Base-by-base conservation (phyloP, 2,113 vertebrate genomes). In the Rhynchomys soricoides region DNA sequence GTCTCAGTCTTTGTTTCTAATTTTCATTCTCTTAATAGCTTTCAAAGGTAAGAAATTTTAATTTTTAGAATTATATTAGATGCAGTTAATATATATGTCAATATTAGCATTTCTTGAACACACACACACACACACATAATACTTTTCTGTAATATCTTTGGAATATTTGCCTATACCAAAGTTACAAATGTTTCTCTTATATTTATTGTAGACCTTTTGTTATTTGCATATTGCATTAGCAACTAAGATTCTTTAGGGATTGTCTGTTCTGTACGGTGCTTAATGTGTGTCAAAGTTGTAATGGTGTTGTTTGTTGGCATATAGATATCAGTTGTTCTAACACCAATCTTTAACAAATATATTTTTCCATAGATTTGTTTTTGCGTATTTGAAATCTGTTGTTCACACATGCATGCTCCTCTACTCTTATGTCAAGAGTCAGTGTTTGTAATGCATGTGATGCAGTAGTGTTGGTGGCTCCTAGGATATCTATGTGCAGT, bases 11-110 rank as follows among this genome's bases (percentile, higher is more conserved):
- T 3, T 91, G 24, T 37, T 75, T 75, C 62, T 17, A 75, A 4
- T 57, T 92, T 90, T 73, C 0, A 74, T 73, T 50, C 10, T 90
- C 13, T 71, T 52, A 90, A 22, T 71, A 48, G 48, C 21, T 90
- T 78, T 94, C 3, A 43, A 92, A 86, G 31, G 77, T 37, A 91
- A 70, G 0, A 89, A 68, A 37, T 79, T 88, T 89, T n/a, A 45
- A 19, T 78, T 75, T 92, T 85, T 45, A 29, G 45, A 86, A 40
- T 50, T 96, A 48, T 78, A 85, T 78, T 74, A 68, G 52, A 55
- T 75, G 6, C 6, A 89, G 26, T 45, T 78, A 91, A 68, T 73
- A 29, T n/a, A n/a, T n/a, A n/a, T n/a, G n/a, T n/a, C n/a, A n/a
- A n/a, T n/a, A n/a, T n/a, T n/a, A n/a, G n/a, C n/a, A n/a, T n/a